phyloP scores from a whole-genome alignment of 2,888 invertebrate genomes.

The Oscheius sp. region DNA sequence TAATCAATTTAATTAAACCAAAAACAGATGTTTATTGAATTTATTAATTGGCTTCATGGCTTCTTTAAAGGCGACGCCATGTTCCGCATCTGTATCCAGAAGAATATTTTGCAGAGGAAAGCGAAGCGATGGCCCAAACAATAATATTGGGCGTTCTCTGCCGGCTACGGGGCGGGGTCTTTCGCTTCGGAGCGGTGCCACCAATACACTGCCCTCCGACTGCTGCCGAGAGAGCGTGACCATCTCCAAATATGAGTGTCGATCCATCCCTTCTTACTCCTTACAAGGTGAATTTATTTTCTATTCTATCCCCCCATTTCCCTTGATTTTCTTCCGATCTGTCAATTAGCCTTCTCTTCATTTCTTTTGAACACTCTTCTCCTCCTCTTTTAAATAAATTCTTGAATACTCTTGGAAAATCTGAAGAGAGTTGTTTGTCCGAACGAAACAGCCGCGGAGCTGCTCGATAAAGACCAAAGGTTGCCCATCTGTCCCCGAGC shows the following conservation, averaged over 20 bases:
- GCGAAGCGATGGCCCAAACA: constrained; percentile 16
- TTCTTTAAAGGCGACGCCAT: too few species aligned
- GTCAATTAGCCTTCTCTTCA: too few species aligned
- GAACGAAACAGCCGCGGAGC: neutral
- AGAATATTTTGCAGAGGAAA: neutral
- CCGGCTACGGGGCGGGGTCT: constrained; percentile 18
- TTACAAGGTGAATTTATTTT: constrained; percentile 57
- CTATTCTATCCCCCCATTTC: neutral
- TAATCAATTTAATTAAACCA: too few species aligned
- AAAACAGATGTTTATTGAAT: too few species aligned
- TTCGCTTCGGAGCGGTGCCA: neutral
- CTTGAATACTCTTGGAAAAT: neutral
- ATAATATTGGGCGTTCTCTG: constrained; percentile 23
- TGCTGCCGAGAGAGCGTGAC: constrained; percentile 23
- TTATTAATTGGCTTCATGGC: too few species aligned
- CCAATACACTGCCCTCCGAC: constrained; percentile 31
- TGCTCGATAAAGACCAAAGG: neutral
- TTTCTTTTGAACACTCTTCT: neutral
- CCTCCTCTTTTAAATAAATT: neutral
- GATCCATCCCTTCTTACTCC: constrained; percentile 66
- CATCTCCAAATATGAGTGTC: constrained; percentile 52
- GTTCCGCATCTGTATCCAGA: too few species aligned
- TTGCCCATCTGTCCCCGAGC: neutral
- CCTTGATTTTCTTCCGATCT: too few species aligned
- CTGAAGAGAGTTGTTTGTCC: neutral